Evolutionary conservation across 2,113 vertebrate species (phyloP).

Genomic region (Bungarus multicinctus): DNA sequence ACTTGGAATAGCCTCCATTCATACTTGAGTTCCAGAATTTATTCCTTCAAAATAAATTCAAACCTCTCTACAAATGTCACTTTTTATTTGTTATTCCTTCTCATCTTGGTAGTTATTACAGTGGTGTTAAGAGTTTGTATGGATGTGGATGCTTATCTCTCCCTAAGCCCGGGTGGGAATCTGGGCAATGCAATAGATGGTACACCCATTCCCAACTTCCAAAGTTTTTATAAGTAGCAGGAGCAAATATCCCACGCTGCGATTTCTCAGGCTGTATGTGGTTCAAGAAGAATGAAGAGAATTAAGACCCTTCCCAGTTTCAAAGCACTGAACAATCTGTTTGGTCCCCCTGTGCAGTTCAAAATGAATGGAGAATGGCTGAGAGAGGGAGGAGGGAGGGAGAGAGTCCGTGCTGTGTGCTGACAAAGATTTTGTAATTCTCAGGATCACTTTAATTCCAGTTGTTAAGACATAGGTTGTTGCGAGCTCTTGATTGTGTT

Average conservation of each 20-base stretch:
- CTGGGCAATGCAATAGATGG: not conserved
- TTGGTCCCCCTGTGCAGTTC: not conserved
- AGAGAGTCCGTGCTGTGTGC: not conserved
- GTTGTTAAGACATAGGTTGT: not conserved
- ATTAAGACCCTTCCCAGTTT: slow-evolving; percentile 32
- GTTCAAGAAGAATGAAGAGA: slow-evolving; percentile 11
- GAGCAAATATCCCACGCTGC: slow-evolving; percentile 27
- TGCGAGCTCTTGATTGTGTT: slow-evolving; percentile 36
- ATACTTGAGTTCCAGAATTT: not conserved
- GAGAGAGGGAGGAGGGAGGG: not conserved
- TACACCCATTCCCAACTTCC: slow-evolving; percentile 27
- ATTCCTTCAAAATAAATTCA: not conserved
- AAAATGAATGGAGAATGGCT: slow-evolving; percentile 9
- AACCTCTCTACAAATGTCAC: not conserved
- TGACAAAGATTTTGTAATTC: slow-evolving; percentile 27
- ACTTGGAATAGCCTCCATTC: not conserved
- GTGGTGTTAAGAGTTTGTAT: not conserved
- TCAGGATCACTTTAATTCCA: not conserved
- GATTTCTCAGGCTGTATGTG: slow-evolving; percentile 35
- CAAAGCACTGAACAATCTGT: slow-evolving; percentile 8
- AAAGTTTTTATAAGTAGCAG: slow-evolving; percentile 26
- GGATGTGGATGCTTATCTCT: slow-evolving; percentile 24
- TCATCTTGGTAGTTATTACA: not conserved
- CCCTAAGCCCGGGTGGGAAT: slow-evolving; percentile 35
- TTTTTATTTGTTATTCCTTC: not conserved